Percentiles rank a stretch among this genome's conserved stretches.
Evolutionary conservation across 2,797 vertebrate genomes (phyloP).

Genomic region (Ambastaia sidthimunki): DNA sequence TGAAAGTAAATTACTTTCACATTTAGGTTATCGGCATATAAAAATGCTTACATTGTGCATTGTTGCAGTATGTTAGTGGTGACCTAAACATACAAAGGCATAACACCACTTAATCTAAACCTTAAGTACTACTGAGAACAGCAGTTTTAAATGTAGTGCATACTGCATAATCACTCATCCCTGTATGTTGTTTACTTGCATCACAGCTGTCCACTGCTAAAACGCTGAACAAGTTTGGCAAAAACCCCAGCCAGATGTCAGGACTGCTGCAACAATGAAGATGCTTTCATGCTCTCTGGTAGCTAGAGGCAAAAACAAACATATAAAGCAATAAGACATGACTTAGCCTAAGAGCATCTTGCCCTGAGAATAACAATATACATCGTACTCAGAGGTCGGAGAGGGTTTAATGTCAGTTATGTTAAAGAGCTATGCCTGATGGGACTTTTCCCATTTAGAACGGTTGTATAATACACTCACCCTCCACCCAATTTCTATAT

Average conservation of each 20-base stretch:
- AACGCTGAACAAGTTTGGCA: conserved; percentile 26
- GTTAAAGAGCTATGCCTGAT: conserved; percentile 29
- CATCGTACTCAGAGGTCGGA: conserved; percentile 16
- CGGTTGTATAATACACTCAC: conserved; percentile 28
- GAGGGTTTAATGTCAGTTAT: conserved; percentile 27
- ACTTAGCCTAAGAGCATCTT: conserved; percentile 35
- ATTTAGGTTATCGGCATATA: background rate
- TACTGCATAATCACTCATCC: background rate
- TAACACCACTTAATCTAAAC: background rate
- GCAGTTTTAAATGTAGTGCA: background rate
- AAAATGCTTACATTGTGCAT: background rate
- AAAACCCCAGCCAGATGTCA: conserved; percentile 32
- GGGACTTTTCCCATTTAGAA: conserved; percentile 16
- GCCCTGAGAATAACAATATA: conserved; percentile 37
- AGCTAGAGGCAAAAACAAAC: conserved; percentile 38
- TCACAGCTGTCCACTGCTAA: background rate
- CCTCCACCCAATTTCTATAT: conserved; percentile 10
- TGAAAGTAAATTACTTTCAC: conserved; percentile 15
- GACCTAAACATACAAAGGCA: background rate
- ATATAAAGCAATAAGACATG: conserved; percentile 44
- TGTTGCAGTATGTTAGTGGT: background rate
- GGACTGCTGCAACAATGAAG: background rate
- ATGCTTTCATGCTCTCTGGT: conserved; percentile 13
- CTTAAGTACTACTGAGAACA: background rate
- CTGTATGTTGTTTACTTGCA: background rate